Conservation (phyloP, 2,888 invertebrate genomes). For the Melolontha melolontha region DNA sequence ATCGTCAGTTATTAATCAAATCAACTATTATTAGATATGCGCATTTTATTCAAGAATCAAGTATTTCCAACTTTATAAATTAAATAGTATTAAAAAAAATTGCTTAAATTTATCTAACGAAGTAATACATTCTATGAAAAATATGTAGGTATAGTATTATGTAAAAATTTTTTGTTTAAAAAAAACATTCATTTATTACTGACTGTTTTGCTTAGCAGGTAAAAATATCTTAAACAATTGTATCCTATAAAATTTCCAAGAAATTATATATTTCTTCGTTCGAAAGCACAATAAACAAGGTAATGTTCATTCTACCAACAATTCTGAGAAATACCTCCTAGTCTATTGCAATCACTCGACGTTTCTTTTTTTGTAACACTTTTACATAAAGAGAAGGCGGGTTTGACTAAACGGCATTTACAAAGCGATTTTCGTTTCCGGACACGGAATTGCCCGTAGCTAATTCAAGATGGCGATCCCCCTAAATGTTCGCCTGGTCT, state of each 20-base stretch:
- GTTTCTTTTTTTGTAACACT: not conserved
- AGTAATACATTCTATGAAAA: no score
- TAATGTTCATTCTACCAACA: slow-evolving; percentile 3
- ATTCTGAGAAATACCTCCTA: slow-evolving; percentile 13
- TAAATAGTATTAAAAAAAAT: no score
- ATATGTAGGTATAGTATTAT: no score
- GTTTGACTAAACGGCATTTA: not conserved
- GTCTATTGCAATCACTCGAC: not conserved
- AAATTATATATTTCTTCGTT: slow-evolving; percentile 4
- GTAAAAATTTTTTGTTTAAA: not conserved
- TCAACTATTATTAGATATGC: no score
- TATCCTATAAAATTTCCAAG: not conserved
- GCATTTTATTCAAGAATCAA: no score
- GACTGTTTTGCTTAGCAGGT: not conserved
- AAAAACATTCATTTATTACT: not conserved
- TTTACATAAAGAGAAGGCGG: not conserved
- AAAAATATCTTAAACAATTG: not conserved
- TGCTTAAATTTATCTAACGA: no score
- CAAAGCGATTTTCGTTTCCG: not conserved
- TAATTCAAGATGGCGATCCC: slow-evolving; percentile 24
- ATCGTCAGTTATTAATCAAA: no score
- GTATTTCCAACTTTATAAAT: no score
- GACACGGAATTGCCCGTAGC: not conserved
- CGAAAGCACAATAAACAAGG: slow-evolving; percentile 17
- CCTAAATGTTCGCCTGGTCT: slow-evolving; percentile 25